phyloP scores from a whole-genome alignment of 1,140 invertebrate genomes.

The Polypedilum vanderplanki region DNA sequence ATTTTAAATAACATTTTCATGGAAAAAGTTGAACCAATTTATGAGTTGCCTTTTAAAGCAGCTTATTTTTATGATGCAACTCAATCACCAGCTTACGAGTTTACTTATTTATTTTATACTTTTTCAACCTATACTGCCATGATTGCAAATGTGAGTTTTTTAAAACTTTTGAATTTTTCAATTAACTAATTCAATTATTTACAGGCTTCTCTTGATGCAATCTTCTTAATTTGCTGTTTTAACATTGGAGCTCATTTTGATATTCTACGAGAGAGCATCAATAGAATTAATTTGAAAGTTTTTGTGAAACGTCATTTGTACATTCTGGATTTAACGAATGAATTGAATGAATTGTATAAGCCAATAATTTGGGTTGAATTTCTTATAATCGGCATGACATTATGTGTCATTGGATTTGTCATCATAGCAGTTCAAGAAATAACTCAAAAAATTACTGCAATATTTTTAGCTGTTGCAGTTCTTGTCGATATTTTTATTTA shows the following conservation, averaged over 20 bases:
- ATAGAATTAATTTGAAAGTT: background rate
- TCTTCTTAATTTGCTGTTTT: background rate
- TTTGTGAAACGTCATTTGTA: background rate
- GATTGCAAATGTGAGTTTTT: background rate
- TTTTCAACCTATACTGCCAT: background rate
- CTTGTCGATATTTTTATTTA: background rate
- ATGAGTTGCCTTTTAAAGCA: background rate
- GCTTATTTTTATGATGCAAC: background rate
- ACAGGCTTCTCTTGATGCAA: background rate
- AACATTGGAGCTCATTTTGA: background rate
- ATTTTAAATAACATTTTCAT: too few relatives aligned
- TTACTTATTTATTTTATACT: background rate
- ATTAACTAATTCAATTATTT: background rate
- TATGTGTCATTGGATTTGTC: background rate
- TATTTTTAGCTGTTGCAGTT: background rate
- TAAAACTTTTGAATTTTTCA: background rate
- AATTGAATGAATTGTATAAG: background rate
- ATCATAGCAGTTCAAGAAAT: background rate
- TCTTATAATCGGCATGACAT: background rate
- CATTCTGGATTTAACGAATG: background rate
- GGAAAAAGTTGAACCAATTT: background rate
- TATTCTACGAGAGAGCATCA: background rate
- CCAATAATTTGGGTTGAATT: background rate
- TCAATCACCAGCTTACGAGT: background rate
- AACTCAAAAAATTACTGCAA: background rate